A percentile compares a stretch with the other conserved stretches of the same genome.
phyloP scores from a whole-genome alignment of 2,888 invertebrate species.

The Spodoptera littoralis region DNA sequence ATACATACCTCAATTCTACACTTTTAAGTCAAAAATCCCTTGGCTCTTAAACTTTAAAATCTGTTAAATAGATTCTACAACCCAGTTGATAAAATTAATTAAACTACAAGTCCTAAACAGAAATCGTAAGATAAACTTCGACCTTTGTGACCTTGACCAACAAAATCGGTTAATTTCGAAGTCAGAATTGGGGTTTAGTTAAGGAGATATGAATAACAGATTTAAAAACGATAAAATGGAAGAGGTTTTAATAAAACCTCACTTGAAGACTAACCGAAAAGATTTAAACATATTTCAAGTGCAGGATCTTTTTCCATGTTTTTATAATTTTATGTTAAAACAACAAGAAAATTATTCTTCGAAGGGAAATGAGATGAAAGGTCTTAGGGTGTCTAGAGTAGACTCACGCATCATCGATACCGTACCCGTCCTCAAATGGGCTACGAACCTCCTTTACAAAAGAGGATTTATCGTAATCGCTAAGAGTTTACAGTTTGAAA shows the following conservation, averaged over 20 bases:
- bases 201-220: not conserved
- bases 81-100: slow-evolving; percentile 25
- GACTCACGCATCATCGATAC: no score
- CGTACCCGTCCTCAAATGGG: no score
- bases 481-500: no score
- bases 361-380: no score
- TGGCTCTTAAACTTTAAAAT: not conserved
- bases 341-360: no score
- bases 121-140: slow-evolving; percentile 13
- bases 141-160: slow-evolving; percentile 21
- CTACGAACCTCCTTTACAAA: no score
- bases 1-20: no score
- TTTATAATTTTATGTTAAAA: no score
- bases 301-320: no score
- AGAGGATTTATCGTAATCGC: no score
- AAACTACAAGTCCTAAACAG: slow-evolving; percentile 21
- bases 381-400: no score
- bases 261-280: slow-evolving; percentile 13
- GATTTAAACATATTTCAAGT: slow-evolving; percentile 1
- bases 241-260: slow-evolving; percentile 3
- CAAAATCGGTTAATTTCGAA: slow-evolving; percentile 17
- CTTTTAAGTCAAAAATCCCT: not conserved
- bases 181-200: slow-evolving; percentile 9
- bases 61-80: slow-evolving; percentile 11
- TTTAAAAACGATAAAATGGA: slow-evolving; percentile 6